Percentiles rank a stretch among this genome's conserved stretches.
These are phyloP conservation scores for Matsumyia berberina DNA, from an alignment of 2,888 invertebrate species.

Conservation along the genomic window DNA sequence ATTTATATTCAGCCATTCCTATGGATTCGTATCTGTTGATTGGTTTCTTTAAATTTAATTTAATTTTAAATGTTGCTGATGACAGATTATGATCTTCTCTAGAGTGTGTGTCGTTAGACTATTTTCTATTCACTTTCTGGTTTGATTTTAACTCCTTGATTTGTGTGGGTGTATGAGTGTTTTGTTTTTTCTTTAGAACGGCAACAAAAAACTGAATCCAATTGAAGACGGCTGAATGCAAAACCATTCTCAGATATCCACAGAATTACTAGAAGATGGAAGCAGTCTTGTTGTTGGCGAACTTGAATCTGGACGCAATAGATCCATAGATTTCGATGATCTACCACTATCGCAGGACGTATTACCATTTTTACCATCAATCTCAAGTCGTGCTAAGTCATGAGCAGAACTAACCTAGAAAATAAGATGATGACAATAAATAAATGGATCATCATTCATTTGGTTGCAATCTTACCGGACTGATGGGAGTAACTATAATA, in stretches of 20 bases:
- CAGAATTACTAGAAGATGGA: slow-evolving; percentile 73
- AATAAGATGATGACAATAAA: neutral
- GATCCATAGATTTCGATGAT: slow-evolving; percentile 78
- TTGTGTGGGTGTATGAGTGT: neutral
- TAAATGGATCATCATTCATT: neutral
- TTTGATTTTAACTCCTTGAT: slow-evolving; percentile 4
- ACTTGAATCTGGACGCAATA: slow-evolving; percentile 79
- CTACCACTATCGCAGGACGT: slow-evolving; percentile 63
- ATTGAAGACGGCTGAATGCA: slow-evolving; percentile 71
- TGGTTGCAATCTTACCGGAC: slow-evolving; percentile 81
- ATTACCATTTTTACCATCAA: slow-evolving; percentile 77
- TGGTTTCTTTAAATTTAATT: slow-evolving; percentile 3
- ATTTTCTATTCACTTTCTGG: neutral
- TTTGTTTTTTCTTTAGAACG: slow-evolving; percentile 20
- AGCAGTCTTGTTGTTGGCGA: slow-evolving; percentile 76
- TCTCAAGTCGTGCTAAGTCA: slow-evolving; percentile 81
- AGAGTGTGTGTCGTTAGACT: slow-evolving; percentile 4
- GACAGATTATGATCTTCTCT: neutral
- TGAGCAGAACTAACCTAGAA: slow-evolving; percentile 83
- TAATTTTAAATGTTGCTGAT: too few relatives aligned
- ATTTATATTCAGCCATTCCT: slow-evolving; percentile 68
- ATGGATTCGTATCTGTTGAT: slow-evolving; percentile 64
- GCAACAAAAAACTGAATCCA: slow-evolving; percentile 71
- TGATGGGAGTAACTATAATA: slow-evolving; percentile 85
- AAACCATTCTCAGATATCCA: slow-evolving; percentile 77